Percentiles rank a stretch among this genome's conserved stretches.
phyloP scores from a whole-genome alignment of 1,140 invertebrate genomes.

The Scaptodrosophila lebanonensis region DNA sequence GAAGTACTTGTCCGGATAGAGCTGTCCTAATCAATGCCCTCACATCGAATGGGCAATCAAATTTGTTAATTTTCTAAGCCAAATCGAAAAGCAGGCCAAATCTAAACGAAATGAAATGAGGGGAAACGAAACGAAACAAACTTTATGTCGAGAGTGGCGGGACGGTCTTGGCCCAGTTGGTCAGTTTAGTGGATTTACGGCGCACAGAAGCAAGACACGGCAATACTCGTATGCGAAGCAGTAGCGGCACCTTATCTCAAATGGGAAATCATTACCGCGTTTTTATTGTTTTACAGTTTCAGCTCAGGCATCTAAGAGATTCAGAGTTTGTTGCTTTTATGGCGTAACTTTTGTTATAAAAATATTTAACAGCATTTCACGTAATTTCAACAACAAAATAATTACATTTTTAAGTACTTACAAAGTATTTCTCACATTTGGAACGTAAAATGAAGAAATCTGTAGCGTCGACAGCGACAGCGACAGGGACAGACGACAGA shows the following conservation, averaged over 20 bases:
- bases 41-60: constrained; percentile 58
- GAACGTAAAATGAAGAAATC: constrained; percentile 31
- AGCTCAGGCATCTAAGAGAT: constrained; percentile 55
- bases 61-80: constrained; percentile 57
- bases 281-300: constrained; percentile 51
- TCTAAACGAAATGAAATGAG: too few species aligned
- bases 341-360: constrained; percentile 65
- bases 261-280: constrained; percentile 69
- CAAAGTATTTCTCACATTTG: constrained; percentile 55
- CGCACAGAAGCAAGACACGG: constrained; percentile 32
- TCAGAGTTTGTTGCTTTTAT: constrained; percentile 33
- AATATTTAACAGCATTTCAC: constrained; percentile 69
- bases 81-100: constrained; percentile 53
- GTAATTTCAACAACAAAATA: constrained; percentile 54
- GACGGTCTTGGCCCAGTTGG: constrained; percentile 26
- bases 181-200: constrained; percentile 22
- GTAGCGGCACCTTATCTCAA: constrained; percentile 63
- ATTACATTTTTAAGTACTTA: constrained; percentile 62
- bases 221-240: too few species aligned
- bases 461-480: too few species aligned
- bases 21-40: constrained; percentile 27
- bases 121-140: constrained; percentile 62
- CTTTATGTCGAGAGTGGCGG: constrained; percentile 42
- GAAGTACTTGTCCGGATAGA: too few species aligned
- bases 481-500: too few species aligned